A percentile compares a stretch with the other conserved stretches of the same genome.
phyloP scores from a whole-genome alignment of 2,888 invertebrate genomes.

The Ferdinandea cuprea region DNA sequence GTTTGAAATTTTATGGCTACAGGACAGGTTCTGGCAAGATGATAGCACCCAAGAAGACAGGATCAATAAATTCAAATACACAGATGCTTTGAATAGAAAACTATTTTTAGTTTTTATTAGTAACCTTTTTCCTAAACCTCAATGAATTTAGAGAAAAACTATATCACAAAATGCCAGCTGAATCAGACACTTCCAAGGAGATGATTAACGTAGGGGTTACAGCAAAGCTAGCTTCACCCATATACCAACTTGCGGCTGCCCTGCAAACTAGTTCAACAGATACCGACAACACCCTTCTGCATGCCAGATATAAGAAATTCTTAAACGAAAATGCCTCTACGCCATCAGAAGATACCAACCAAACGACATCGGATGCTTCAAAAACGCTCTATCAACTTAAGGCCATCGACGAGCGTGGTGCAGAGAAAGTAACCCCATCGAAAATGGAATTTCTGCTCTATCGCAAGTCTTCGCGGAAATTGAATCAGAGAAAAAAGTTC shows the following conservation, averaged over 20 bases:
- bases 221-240: constrained; percentile 80
- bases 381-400: constrained; percentile 79
- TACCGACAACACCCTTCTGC: constrained; percentile 76
- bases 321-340: constrained; percentile 72
- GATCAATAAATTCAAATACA: too few species aligned
- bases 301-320: constrained; percentile 61
- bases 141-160: not conserved
- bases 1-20: not conserved
- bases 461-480: constrained; percentile 61
- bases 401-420: constrained; percentile 69
- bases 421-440: constrained; percentile 76
- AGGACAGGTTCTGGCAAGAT: not conserved
- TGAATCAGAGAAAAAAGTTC: constrained; percentile 84
- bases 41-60: not conserved
- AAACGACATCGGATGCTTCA: constrained; percentile 63
- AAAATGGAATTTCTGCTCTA: constrained; percentile 81
- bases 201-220: constrained; percentile 80
- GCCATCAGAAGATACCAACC: constrained; percentile 57
- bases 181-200: constrained; percentile 1
- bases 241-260: constrained; percentile 75
- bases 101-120: not conserved
- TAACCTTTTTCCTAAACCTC: not conserved
- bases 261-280: constrained; percentile 79
- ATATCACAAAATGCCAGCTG: constrained; percentile 29
- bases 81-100: too few species aligned